Base-by-base conservation (phyloP, 1,140 invertebrate genomes). In the Drosophila orena region DNA sequence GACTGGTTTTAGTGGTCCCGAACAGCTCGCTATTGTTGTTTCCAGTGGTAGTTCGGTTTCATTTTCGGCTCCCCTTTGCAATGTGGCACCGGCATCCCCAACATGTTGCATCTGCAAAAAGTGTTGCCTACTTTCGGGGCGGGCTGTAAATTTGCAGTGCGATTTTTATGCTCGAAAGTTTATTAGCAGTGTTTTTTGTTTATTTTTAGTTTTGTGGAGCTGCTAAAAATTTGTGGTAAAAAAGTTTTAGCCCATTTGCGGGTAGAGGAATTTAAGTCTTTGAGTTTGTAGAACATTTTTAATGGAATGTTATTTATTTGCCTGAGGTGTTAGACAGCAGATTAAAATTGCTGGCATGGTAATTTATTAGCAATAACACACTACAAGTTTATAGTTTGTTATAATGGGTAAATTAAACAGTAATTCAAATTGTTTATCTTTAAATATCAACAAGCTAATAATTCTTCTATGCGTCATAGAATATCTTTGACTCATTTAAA, bases 1-100 rank as follows among this genome's bases (percentile, higher is more conserved):
- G 57, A 75, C 68, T 86, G 60, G 72, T 62, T 77, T 70, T 42
- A 42, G 68, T 70, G 65, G 66, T 62, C 43, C 56, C 42, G 40
- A 46, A 38, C 43, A 62, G 54, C 54, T 79, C 42, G 38, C 88
- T 70, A 79, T 83, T 89, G 79, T 73, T 83, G 68, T 74, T 77
- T 76, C 74, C 62, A 75, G 73, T 65, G 81, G 70, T 17, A 17
- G 17, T 65, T 59, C 37, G 43, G 71, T 44, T 50, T 38, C 37
- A 40, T 37, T 40, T 50, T 11, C 27, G 14, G 37, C 24, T 58
- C 17, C 58, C 22, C 47, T 46, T 68, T 37, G n/a, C 24, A 42
- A 10, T 11, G 1, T 34, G 30, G 53, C 57, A 17, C 50, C 46
- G 17, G 30, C 37, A 30, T 8, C 37, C 37, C 15, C 50, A 40